Evolutionary conservation across 2,888 invertebrate species (phyloP).

Genomic region (Mythimna vitellina): DNA sequence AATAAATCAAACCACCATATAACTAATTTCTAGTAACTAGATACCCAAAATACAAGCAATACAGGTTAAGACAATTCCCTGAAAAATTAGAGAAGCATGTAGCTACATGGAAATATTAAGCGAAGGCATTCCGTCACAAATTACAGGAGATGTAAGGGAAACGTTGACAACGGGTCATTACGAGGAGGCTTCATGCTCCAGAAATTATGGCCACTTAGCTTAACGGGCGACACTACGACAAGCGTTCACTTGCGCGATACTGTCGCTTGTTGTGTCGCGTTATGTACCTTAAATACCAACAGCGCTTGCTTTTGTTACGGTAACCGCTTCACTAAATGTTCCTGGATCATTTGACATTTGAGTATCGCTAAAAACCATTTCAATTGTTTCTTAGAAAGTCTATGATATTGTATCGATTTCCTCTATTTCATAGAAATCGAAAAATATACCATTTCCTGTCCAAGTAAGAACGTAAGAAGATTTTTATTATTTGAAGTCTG

Average conservation of each 20-base stretch:
- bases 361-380: neutral
- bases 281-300: slow-evolving; percentile 15
- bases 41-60: neutral
- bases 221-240: slow-evolving; percentile 42
- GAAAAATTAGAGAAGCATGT: slow-evolving; percentile 23
- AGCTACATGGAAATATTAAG: slow-evolving; percentile 32
- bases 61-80: slow-evolving; percentile 2
- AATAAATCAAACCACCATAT: neutral
- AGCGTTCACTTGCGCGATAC: slow-evolving; percentile 25
- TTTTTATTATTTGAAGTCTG: slow-evolving; percentile 44
- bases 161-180: slow-evolving; percentile 57
- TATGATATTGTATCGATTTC: neutral
- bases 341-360: neutral
- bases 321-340: slow-evolving; percentile 3
- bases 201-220: slow-evolving; percentile 58
- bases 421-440: slow-evolving; percentile 17
- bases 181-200: slow-evolving; percentile 51
- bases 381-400: slow-evolving; percentile 1
- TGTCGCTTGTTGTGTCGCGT: slow-evolving; percentile 15
- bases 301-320: slow-evolving; percentile 15
- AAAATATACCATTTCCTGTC: slow-evolving; percentile 33
- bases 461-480: slow-evolving; percentile 14
- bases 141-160: slow-evolving; percentile 42
- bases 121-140: slow-evolving; percentile 50
- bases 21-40: neutral